Evolutionary conservation across 2,888 invertebrate species (phyloP).

Genomic region (Carterocephalus palaemon): DNA sequence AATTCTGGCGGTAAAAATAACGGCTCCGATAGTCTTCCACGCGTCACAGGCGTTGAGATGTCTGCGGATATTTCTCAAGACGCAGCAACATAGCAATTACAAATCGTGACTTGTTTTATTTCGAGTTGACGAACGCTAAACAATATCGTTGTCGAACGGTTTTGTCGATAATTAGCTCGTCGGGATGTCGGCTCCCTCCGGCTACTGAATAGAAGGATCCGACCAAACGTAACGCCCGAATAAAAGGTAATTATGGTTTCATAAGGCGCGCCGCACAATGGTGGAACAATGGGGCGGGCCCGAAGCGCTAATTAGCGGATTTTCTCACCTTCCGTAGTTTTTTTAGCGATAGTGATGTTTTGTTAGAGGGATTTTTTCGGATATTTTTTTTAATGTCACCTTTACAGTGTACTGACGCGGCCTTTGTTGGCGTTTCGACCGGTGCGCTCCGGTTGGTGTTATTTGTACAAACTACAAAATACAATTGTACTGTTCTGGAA

Average conservation of each 20-base stretch:
- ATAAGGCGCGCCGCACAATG: conserved; percentile 55
- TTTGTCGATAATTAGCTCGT: conserved; percentile 61
- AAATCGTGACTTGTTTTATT: conserved; percentile 54
- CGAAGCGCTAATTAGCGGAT: conserved; percentile 68
- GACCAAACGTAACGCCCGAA: conserved; percentile 59
- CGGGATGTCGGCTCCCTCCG: conserved; percentile 52
- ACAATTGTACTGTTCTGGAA: too few species aligned
- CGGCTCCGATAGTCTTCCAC: conserved; percentile 15
- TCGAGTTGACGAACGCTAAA: conserved; percentile 46
- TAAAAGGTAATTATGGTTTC: conserved; percentile 71
- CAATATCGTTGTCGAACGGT: conserved; percentile 35
- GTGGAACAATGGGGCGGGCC: conserved; percentile 51
- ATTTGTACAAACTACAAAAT: too few species aligned
- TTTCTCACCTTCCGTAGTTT: conserved; percentile 70
- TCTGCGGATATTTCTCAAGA: conserved; percentile 21
- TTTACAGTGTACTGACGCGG: not conserved
- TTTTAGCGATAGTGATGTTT: conserved; percentile 36
- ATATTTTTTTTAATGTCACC: conserved; percentile 33
- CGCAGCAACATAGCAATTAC: conserved; percentile 53
- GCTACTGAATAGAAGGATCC: conserved; percentile 58
- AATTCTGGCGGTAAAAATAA: too few species aligned
- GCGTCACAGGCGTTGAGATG: too few species aligned
- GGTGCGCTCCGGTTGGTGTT: not conserved
- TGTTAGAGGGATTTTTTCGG: conserved; percentile 39
- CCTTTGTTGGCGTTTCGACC: conserved; percentile 19